Evolutionary conservation across 2,888 invertebrate species (phyloP).

Genomic region (Caenorhabditis becei): DNA sequence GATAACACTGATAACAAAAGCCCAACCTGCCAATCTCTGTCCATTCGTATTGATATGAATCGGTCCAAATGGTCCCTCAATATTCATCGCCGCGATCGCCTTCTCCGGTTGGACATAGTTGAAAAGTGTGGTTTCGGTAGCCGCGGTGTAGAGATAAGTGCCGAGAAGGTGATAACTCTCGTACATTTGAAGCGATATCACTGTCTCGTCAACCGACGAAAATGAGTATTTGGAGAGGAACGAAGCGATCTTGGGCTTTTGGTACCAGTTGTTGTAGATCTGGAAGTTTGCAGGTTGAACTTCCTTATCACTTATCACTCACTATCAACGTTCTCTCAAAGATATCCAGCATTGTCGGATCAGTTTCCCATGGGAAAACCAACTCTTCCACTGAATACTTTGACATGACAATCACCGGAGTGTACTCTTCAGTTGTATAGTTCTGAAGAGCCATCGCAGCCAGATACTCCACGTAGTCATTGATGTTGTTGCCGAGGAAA

Average conservation of each 20-base stretch:
- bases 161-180: conserved; percentile 55
- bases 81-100: conserved; percentile 25
- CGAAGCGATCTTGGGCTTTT: conserved; percentile 9
- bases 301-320: conserved; percentile 16
- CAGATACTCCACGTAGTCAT: conserved; percentile 60
- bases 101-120: conserved; percentile 51
- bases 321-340: conserved; percentile 61
- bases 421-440: conserved; percentile 62
- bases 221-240: conserved; percentile 49
- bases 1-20: too few species aligned
- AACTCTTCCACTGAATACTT: conserved; percentile 47
- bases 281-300: conserved; percentile 29
- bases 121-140: conserved; percentile 21
- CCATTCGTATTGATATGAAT: conserved; percentile 48
- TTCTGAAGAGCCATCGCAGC: conserved; percentile 53
- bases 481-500: conserved; percentile 65
- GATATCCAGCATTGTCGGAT: conserved; percentile 17
- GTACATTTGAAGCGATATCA: conserved; percentile 61
- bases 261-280: conserved; percentile 61
- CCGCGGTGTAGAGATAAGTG: conserved; percentile 36
- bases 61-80: conserved; percentile 45
- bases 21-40: conserved; percentile 42
- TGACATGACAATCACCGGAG: conserved; percentile 60
- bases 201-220: conserved; percentile 19
- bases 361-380: conserved; percentile 32